Evolutionary conservation across 1,140 invertebrate genomes (phyloP), one percentile per base, ranked within the genome.

Genomic region (Bicyclus anynana): DNA sequence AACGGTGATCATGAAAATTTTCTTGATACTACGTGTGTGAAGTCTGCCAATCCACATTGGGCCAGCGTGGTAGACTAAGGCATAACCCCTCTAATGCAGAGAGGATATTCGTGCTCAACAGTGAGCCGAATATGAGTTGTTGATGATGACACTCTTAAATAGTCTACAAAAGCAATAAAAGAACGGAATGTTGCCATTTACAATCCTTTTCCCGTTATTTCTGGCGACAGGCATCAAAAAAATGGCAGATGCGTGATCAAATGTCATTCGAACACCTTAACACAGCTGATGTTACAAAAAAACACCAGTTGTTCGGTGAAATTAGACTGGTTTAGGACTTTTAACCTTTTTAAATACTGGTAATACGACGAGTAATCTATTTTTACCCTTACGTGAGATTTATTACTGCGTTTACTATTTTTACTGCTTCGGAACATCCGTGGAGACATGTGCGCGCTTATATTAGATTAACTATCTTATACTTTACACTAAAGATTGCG

Each of bases 251-350:
- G 62, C 50, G 2, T 40, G 13, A 40, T 47, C 16, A 65, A 65
- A 65, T 65, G 62, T 57, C 62, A 65, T 16, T 12, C 26, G 14
- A 37, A 26, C 62, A 65, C 53, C 58, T 65, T 65, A 49, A 29
- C 14, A 49, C 58, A 60, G 58, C 58, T 60, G 58, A 44, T 17
- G 16, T 3, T 40, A 33, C 9, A 12, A 10, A 33, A 33, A 33
- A 33, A 33, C 10, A 12, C 1, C 0, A 12, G 29, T 33, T 23
- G 23, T 0, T 33, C 9, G 10, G 29, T 33, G 29, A 33, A 33
- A 33, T 33, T 33, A 33, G 29, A 33, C 7, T 33, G n/a, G n/a
- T n/a, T n/a, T n/a, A n/a, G n/a, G n/a, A n/a, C 10, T 3, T n/a
- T 1, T 33, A 4, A 23, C 23, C 23, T 7, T 23, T 23, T 23